Evolutionary conservation across 2,113 vertebrate genomes (phyloP), one percentile per base, ranked within the genome.

Genomic region (Tapirus terrestris): DNA sequence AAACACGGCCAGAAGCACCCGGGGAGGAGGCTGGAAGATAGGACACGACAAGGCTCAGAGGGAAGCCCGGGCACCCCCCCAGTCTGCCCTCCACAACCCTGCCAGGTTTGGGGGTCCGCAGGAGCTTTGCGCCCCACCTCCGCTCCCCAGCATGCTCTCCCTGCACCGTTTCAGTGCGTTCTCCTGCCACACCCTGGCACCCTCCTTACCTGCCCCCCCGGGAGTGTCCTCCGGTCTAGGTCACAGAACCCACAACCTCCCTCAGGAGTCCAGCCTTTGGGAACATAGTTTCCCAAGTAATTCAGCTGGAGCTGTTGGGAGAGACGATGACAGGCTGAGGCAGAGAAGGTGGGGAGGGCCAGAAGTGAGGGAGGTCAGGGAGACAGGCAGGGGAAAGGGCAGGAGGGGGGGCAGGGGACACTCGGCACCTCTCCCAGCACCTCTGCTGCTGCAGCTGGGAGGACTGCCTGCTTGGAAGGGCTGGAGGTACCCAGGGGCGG

Each of bases 231-330:
- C 72, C 98, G 95, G 80, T 98, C 97, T 11, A 86, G 97, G 17
- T 98, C 97, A 67, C 99, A 99, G 96, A 98, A 97, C 5, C 98
- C 99, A 81, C 99, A 99, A 53, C 99, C 99, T 8, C 97, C 96
- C 63, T 99, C 98, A 0, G 99, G 98, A 0, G 99, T 99, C 99
- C 99, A 99, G 48, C 98, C 98, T 0, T 99, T 99, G 8, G 99
- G 99, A 53, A 99, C 98, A 2, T 99, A 99, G 93, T 99, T 99
- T 8, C 99, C 99, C 93, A 99, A 96, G 92, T 99, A 99, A 94
- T 99, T 99, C 91, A 99, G 96, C 92, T 99, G 99, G 17, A 99
- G 98, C 99, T 99, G 94, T 73, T 9, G 73, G 36, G 56, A 89
- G 60, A 89, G 83, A 68, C 0, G 1, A 16, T 2, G 6, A 70